Conservation (phyloP, 2,797 vertebrate genomes). For the Mormyrops attenuatus region DNA sequence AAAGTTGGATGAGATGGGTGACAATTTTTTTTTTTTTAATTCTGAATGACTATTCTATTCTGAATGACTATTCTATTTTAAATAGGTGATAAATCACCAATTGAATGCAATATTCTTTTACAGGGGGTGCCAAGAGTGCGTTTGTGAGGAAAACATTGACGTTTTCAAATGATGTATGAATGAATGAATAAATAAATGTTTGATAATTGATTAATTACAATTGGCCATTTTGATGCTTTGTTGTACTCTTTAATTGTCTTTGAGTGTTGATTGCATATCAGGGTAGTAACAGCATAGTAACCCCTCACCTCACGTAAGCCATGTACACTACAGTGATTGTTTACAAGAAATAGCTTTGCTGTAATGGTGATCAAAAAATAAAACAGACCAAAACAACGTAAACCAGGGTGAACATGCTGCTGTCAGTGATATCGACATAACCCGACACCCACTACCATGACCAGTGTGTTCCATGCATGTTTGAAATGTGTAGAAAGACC, state of each 20-base stretch:
- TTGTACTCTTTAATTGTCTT: not conserved
- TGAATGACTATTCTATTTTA: not conserved
- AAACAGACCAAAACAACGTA: not conserved
- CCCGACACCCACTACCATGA: not conserved
- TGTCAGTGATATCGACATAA: not conserved
- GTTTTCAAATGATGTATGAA: not conserved
- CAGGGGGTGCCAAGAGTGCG: not conserved
- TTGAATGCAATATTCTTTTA: not conserved
- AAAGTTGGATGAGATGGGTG: not conserved
- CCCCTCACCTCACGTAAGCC: not conserved
- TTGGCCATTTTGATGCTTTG: not conserved
- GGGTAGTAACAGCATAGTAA: not conserved
- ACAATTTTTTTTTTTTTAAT: not conserved
- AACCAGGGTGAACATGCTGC: not conserved
- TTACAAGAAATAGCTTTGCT: not conserved
- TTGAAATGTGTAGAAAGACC: not conserved
- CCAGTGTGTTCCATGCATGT: not conserved
- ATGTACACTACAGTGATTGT: not conserved
- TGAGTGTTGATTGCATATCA: not conserved
- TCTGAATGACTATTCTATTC: not conserved
- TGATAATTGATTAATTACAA: not conserved
- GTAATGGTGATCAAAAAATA: not conserved
- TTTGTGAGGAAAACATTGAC: not conserved
- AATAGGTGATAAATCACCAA: not conserved
- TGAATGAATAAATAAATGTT: not conserved